Conservation (phyloP, 2,888 invertebrate genomes). For the Agrotis puta region DNA sequence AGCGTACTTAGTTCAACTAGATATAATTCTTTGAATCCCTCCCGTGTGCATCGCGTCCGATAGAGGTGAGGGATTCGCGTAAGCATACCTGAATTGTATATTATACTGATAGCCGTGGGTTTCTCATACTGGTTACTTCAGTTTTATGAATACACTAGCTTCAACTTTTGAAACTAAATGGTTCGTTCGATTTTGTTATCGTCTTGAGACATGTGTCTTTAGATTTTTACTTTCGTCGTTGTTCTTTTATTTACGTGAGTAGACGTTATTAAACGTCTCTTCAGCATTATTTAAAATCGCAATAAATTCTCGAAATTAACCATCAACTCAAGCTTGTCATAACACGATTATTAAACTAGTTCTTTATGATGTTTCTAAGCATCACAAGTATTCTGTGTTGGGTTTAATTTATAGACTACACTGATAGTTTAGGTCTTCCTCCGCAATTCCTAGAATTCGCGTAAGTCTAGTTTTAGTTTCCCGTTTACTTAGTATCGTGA, state of each 20-base stretch:
- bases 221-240: not conserved
- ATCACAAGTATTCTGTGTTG: constrained; percentile 29
- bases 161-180: constrained; percentile 34
- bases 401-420: constrained; percentile 31
- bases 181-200: constrained; percentile 30
- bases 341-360: constrained; percentile 44
- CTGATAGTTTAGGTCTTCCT: constrained; percentile 21
- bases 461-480: constrained; percentile 51
- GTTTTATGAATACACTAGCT: constrained; percentile 34
- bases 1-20: constrained; percentile 70
- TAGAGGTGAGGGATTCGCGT: constrained; percentile 60
- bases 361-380: constrained; percentile 41
- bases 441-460: constrained; percentile 31
- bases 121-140: constrained; percentile 12
- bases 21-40: constrained; percentile 69
- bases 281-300: constrained; percentile 24
- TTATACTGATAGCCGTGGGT: constrained; percentile 25
- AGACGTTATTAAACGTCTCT: constrained; percentile 3
- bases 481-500: constrained; percentile 48
- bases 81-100: constrained; percentile 51
- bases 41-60: constrained; percentile 62
- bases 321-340: constrained; percentile 40
- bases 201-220: constrained; percentile 16
- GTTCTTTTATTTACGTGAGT: constrained; percentile 1
- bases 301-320: constrained; percentile 47